phyloP scores from a whole-genome alignment of 2,888 invertebrate species.

The Aphodius sticticus region DNA sequence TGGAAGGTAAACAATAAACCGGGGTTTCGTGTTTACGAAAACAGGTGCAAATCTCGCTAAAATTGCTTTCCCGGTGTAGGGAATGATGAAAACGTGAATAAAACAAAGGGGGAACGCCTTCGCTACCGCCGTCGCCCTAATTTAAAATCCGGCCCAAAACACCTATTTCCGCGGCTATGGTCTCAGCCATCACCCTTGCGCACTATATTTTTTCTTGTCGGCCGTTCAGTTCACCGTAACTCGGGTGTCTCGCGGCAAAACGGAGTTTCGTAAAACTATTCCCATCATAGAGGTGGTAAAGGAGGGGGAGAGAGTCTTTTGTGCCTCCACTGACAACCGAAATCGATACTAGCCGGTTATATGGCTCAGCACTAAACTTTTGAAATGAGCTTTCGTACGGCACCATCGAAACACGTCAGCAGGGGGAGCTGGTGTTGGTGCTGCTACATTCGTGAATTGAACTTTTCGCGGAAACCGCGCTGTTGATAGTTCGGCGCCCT shows the following conservation, averaged over 20 bases:
- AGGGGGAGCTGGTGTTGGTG: neutral
- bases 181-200: neutral
- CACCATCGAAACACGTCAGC: neutral
- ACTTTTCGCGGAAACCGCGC: neutral
- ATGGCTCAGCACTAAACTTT: slow-evolving; percentile 4
- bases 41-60: neutral
- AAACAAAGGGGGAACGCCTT: neutral
- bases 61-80: neutral
- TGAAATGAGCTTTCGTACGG: neutral
- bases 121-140: neutral
- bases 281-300: neutral
- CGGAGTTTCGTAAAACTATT: neutral
- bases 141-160: neutral
- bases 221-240: neutral
- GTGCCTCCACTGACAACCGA: neutral
- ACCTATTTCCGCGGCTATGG: neutral
- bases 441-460: neutral
- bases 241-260: neutral
- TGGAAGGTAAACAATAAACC: neutral
- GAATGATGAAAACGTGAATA: slow-evolving; percentile 4
- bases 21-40: neutral
- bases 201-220: neutral
- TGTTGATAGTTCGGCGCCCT: neutral
- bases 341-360: slow-evolving; percentile 4
- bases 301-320: neutral